Percentiles rank a stretch among this genome's conserved stretches.
Evolutionary conservation across 2,797 vertebrate genomes (phyloP).

Genomic region (Scomberomorus guttatus): DNA sequence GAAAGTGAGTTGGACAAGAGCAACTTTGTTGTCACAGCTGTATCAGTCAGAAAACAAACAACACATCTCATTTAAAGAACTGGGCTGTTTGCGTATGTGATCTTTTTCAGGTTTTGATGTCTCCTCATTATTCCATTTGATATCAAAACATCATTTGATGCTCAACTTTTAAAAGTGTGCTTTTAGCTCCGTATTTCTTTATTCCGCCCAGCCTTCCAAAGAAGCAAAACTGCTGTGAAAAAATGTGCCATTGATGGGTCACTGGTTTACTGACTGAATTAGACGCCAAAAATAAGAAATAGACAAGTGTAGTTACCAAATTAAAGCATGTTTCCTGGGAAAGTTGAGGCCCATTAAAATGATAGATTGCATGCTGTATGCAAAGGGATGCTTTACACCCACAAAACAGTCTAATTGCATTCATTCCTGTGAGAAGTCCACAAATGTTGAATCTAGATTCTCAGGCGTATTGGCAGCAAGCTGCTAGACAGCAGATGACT

Average conservation of each 20-base stretch:
- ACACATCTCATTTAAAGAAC: constrained; percentile 60
- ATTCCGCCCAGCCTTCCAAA: constrained; percentile 41
- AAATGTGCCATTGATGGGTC: constrained; percentile 56
- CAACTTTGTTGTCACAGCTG: constrained; percentile 41
- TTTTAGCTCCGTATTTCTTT: constrained; percentile 50
- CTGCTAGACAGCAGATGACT: constrained; percentile 84
- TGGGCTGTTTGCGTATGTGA: constrained; percentile 38
- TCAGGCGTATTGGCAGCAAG: constrained; percentile 83
- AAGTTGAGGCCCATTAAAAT: constrained; percentile 85
- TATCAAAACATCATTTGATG: constrained; percentile 72
- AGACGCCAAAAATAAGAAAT: constrained; percentile 62
- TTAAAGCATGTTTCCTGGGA: constrained; percentile 75
- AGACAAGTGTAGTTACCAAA: constrained; percentile 76
- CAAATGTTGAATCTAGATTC: constrained; percentile 84
- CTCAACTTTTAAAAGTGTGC: constrained; percentile 60
- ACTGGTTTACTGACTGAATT: constrained; percentile 71
- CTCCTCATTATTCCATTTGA: constrained; percentile 71
- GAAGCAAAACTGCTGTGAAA: constrained; percentile 41
- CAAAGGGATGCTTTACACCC: constrained; percentile 80
- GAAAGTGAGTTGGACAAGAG: constrained; percentile 56
- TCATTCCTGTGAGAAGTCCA: constrained; percentile 81
- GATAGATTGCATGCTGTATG: constrained; percentile 83
- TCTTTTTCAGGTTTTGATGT: constrained; percentile 61
- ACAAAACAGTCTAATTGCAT: constrained; percentile 87
- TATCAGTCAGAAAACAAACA: constrained; percentile 62